These are phyloP conservation scores for Erpobdella octoculata DNA, from an alignment of 2,888 invertebrate species.

Conservation along the genomic window DNA sequence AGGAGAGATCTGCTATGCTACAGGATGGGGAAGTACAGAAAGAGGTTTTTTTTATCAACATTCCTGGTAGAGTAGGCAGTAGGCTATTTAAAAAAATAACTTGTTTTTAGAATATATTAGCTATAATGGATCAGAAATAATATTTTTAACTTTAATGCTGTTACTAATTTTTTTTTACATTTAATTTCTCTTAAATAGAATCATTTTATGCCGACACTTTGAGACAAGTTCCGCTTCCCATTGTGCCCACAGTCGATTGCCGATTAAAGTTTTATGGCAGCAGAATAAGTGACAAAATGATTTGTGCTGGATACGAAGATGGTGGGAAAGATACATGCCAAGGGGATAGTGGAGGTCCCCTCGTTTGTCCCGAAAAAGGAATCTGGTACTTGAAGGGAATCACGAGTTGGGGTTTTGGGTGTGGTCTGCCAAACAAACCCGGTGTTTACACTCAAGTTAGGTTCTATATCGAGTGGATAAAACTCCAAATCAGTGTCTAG, in stretches of 20 bases:
- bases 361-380: constrained; percentile 43
- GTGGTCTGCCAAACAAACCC: constrained; percentile 44
- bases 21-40: constrained; percentile 35
- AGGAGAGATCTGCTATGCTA: constrained; percentile 31
- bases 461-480: constrained; percentile 42
- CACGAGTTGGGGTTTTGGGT: constrained; percentile 46
- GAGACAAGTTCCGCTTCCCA: constrained; percentile 6
- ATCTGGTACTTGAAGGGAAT: constrained; percentile 44
- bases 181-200: no score
- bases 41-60: constrained; percentile 7
- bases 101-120: no score
- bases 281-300: constrained; percentile 28
- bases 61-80: no score
- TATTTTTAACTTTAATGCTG: background rate
- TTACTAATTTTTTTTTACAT: background rate
- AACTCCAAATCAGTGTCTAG: background rate
- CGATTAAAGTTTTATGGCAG: constrained; percentile 25
- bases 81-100: no score
- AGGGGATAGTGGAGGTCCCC: constrained; percentile 48
- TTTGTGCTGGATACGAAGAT: constrained; percentile 34
- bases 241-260: background rate
- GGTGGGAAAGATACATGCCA: constrained; percentile 33
- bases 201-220: background rate
- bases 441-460: constrained; percentile 46
- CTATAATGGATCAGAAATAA: no score